Evolutionary conservation across 1,140 invertebrate genomes (phyloP).

Genomic region (Diprion similis): DNA sequence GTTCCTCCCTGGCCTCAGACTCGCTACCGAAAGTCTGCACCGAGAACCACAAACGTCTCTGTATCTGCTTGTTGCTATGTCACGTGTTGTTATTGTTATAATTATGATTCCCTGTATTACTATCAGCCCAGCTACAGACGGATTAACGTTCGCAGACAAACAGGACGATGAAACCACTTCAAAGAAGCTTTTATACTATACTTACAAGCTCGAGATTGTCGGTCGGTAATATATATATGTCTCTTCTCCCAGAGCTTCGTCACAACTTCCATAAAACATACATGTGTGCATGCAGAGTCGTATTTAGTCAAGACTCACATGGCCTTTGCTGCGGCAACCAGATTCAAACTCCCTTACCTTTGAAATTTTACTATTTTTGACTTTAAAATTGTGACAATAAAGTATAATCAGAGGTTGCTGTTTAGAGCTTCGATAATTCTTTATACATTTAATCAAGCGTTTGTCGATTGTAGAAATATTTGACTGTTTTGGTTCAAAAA

Average conservation of each 20-base stretch:
- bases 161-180: conserved; percentile 37
- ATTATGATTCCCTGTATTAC: conserved; percentile 22
- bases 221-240: too few relatives aligned
- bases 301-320: background rate
- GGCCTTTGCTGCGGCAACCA: background rate
- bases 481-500: too few relatives aligned
- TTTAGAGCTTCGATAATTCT: too few relatives aligned
- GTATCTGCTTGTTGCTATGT: conserved; percentile 13
- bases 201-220: background rate
- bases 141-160: conserved; percentile 22
- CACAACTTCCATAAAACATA: too few relatives aligned
- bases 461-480: too few relatives aligned
- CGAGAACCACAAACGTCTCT: conserved; percentile 19
- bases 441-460: too few relatives aligned
- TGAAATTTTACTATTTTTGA: background rate
- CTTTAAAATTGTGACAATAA: background rate
- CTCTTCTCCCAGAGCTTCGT: too few relatives aligned
- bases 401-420: too few relatives aligned
- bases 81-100: conserved; percentile 14
- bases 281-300: too few relatives aligned
- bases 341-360: background rate
- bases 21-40: background rate
- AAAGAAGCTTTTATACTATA: conserved; percentile 29
- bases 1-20: background rate
- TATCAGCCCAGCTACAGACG: conserved; percentile 25